Percentiles rank a stretch among this genome's conserved stretches.
phyloP scores from a whole-genome alignment of 2,113 vertebrate species.

The Lycocorax pyrrhopterus region DNA sequence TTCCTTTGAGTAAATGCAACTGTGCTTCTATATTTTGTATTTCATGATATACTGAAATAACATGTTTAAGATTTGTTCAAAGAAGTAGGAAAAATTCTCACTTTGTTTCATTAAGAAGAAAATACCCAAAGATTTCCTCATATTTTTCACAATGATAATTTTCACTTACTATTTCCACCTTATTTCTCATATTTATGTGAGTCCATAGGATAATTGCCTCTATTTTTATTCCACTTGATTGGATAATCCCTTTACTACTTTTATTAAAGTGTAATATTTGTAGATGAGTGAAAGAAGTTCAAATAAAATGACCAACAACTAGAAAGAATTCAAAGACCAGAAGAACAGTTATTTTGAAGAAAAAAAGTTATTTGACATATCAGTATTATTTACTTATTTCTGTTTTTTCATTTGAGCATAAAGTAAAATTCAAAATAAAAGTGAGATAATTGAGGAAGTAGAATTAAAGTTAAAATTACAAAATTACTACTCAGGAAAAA shows the following conservation, averaged over 20 bases:
- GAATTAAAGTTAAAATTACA: not conserved
- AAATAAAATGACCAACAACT: slow-evolving; percentile 41
- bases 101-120: not conserved
- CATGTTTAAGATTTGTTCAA: not conserved
- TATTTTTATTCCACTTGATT: slow-evolving; percentile 26
- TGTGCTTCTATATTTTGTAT: not conserved
- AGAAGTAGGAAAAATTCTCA: not conserved
- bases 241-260: not conserved
- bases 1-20: not conserved
- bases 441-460: not conserved
- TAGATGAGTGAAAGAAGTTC: slow-evolving; percentile 38
- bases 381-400: slow-evolving; percentile 13
- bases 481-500: not conserved
- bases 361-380: slow-evolving; percentile 7
- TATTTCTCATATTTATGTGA: not conserved
- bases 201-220: slow-evolving; percentile 4
- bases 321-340: slow-evolving; percentile 19
- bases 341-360: slow-evolving; percentile 26
- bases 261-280: slow-evolving; percentile 45
- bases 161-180: slow-evolving; percentile 5
- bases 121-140: not conserved
- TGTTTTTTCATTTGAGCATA: not conserved
- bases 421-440: not conserved
- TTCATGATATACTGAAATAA: not conserved
- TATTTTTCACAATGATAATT: not conserved